These are phyloP conservation scores for Paraescarpia echinospica DNA, from an alignment of 1,140 invertebrate genomes.

Conservation along the genomic window DNA sequence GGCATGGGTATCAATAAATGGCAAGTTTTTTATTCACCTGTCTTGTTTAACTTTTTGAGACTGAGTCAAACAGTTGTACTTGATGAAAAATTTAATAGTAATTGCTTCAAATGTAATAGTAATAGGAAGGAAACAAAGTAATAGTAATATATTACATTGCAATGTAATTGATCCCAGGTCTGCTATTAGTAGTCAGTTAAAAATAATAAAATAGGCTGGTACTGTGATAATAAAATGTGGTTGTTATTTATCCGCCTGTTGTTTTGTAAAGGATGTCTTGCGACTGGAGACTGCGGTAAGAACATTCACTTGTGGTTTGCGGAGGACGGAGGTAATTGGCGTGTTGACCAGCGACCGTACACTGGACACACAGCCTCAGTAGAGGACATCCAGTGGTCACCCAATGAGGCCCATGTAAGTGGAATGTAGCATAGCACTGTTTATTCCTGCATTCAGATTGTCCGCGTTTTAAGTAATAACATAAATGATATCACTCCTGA, in stretches of 20 bases:
- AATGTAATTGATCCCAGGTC: no score
- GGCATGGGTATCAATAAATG: no score
- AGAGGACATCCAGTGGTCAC: conserved; percentile 99
- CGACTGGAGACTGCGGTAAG: conserved; percentile 86
- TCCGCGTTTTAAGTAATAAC: no score
- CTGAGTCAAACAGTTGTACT: no score
- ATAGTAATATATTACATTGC: no score
- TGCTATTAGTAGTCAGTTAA: background rate
- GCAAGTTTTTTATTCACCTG: no score
- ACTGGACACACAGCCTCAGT: conserved; percentile 88
- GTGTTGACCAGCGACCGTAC: conserved; percentile 84
- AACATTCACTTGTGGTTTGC: conserved; percentile 93
- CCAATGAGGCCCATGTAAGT: conserved; percentile 82
- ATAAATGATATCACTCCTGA: no score
- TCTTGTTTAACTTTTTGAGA: no score
- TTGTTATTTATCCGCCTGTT: conserved; percentile 21
- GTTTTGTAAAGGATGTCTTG: conserved; percentile 60
- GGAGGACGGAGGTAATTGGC: conserved; percentile 74
- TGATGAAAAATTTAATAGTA: no score
- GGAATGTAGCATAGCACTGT: background rate
- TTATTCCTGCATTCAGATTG: conserved; percentile 18
- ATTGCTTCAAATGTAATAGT: no score
- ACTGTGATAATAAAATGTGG: background rate
- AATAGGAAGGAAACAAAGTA: no score
- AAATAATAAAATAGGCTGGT: no score